Evolutionary conservation across 2,797 vertebrate species (phyloP).

Genomic region (Helostoma temminkii): DNA sequence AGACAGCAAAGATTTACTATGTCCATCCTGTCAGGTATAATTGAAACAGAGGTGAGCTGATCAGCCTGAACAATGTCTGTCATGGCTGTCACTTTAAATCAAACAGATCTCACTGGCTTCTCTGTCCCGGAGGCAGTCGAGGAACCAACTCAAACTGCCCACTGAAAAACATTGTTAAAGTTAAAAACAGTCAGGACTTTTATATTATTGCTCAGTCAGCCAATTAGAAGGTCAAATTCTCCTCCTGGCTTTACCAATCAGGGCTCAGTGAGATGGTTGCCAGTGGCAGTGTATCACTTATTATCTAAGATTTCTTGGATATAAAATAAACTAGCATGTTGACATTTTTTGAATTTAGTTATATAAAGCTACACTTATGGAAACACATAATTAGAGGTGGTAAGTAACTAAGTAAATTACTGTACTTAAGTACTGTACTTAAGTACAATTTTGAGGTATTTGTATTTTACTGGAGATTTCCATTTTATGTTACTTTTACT

Average conservation of each 20-base stretch:
- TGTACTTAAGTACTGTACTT: too few species aligned
- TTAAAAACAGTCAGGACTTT: neutral
- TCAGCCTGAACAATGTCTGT: conserved; percentile 24
- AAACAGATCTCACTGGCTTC: neutral
- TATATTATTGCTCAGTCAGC: neutral
- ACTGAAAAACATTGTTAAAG: neutral
- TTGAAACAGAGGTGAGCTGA: conserved; percentile 41
- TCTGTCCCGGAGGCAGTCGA: neutral
- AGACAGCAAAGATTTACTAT: conserved; percentile 29
- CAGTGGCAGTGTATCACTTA: neutral
- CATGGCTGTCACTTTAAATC: conserved; percentile 42
- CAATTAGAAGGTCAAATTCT: neutral
- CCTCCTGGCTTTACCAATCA: neutral
- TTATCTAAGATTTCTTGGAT: neutral
- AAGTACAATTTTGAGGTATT: too few species aligned
- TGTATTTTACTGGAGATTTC: too few species aligned
- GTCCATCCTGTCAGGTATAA: conserved; percentile 28
- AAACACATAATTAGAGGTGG: too few species aligned
- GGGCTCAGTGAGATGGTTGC: neutral
- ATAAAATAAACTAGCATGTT: neutral
- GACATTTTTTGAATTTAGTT: neutral
- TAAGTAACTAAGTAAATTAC: too few species aligned
- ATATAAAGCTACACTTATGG: neutral
- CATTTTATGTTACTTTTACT: too few species aligned
- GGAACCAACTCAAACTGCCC: neutral